These are phyloP conservation scores for Candidula unifasciata DNA, from an alignment of 2,888 invertebrate genomes.

Conservation along the genomic window DNA sequence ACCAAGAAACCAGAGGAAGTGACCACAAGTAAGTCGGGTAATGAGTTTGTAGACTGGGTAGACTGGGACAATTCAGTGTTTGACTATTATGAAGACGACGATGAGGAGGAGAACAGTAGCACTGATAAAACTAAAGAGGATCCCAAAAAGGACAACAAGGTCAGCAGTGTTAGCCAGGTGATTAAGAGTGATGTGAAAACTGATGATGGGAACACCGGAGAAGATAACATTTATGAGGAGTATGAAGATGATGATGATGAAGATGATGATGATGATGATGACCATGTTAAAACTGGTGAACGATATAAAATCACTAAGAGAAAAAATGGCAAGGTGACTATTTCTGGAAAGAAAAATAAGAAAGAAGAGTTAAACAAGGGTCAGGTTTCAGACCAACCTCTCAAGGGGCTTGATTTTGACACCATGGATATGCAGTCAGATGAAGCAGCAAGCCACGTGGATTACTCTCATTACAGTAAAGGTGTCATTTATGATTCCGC, in stretches of 20 bases:
- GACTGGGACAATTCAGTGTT: conserved; percentile 47
- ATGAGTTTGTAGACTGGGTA: conserved; percentile 48
- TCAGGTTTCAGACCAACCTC: not conserved
- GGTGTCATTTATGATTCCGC: conserved; percentile 52
- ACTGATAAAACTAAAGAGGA: not conserved
- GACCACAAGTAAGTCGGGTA: not conserved
- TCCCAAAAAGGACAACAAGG: not conserved
- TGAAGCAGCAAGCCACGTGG: conserved; percentile 43
- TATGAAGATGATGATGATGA: conserved; percentile 19
- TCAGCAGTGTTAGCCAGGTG: not conserved
- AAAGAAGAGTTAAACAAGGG: not conserved
- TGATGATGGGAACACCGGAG: conserved; percentile 13
- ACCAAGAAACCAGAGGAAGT: not conserved
- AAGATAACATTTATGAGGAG: conserved; percentile 30
- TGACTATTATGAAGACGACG: conserved; percentile 44
- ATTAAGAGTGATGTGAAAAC: conserved; percentile 10
- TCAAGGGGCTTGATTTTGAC: not conserved
- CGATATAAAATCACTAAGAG: not conserved
- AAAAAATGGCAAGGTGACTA: conserved; percentile 3
- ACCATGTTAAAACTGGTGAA: not conserved
- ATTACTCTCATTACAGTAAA: conserved; percentile 52
- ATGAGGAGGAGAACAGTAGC: not conserved
- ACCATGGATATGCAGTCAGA: conserved; percentile 42
- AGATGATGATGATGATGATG: conserved; percentile 31
- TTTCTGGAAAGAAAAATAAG: not conserved